Evolutionary conservation across 2,797 vertebrate species (phyloP), one percentile per base, ranked within the genome.

Genomic region (Pyrocephalus nanus): DNA sequence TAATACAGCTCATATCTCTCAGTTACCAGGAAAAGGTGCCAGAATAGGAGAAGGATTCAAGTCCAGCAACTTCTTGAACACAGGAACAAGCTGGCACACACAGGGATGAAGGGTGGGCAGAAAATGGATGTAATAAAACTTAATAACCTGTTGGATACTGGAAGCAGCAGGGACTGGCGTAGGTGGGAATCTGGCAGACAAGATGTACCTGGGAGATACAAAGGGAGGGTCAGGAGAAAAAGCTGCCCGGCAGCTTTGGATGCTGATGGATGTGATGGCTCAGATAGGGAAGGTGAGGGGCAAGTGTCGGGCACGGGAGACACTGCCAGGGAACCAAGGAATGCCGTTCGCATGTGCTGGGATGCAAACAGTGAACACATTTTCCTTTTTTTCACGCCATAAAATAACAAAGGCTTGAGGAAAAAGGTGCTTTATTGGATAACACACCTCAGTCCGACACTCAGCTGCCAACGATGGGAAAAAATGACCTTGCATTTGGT

Each of bases 301-400:
- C 17, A 22, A 1, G 2, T 5, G 23, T 0, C 4, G 10, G 10
- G 21, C 0, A 3, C 20, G 2, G 38, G 26, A 25, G 26, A 7
- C 6, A 22, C 1, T 2, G 25, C 25, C 58, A 6, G 0, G 1
- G n/a, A 51, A 7, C 25, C 13, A 10, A 25, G 4, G 14, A 29
- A 13, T 2, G 27, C 12, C 18, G 11, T 5, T 53, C 27, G 14
- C 34, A 9, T n/a, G 11, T 1, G 2, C 29, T 16, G 36, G 21
- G 43, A 16, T 10, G 20, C 38, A 7, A 29, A 23, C 3, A 6
- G 5, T 1, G 11, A 61, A 30, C 19, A 15, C 9, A 4, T 9
- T 67, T 80, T 1, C 13, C 8, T 21, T 11, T 23, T 45, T 40
- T 17, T 5, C 4, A 69, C 6, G n/a, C 15, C 22, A 12, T 4